phyloP scores from a whole-genome alignment of 2,888 invertebrate genomes.

The Pecten maximus region DNA sequence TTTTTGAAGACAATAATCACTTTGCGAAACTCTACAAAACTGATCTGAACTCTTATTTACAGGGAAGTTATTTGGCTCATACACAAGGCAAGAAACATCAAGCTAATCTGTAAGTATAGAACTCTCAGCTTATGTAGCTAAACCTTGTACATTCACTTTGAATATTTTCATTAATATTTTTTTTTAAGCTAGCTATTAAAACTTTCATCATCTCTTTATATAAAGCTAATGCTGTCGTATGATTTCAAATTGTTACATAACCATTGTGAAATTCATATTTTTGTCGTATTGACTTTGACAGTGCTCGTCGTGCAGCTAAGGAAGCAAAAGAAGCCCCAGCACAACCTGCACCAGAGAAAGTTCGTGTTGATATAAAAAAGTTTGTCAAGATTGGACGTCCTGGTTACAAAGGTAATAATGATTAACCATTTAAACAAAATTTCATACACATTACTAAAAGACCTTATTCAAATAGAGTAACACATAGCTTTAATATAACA shows the following conservation, averaged over 20 bases:
- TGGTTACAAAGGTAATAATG: slow-evolving; percentile 89
- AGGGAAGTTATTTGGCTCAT: slow-evolving; percentile 98
- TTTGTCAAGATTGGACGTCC: slow-evolving; percentile 99
- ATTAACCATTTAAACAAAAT: too few species aligned
- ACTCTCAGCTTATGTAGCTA: neutral
- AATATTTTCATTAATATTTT: too few species aligned
- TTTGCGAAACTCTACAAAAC: neutral
- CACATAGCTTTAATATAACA: too few species aligned
- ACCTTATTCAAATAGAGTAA: too few species aligned
- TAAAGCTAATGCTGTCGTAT: too few species aligned
- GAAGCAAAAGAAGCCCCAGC: slow-evolving; percentile 98
- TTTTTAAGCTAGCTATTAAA: too few species aligned
- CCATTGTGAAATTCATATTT: neutral
- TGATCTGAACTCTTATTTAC: slow-evolving; percentile 52
- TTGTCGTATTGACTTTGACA: slow-evolving; percentile 56
- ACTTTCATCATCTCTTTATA: too few species aligned
- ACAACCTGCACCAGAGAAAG: slow-evolving; percentile 96
- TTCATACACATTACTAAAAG: too few species aligned
- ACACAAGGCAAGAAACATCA: slow-evolving; percentile 99
- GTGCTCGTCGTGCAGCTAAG: slow-evolving; percentile 97
- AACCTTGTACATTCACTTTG: neutral
- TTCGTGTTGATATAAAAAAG: slow-evolving; percentile 98
- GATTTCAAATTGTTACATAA: too few species aligned
- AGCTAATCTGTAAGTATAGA: slow-evolving; percentile 89
- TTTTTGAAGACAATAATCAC: neutral